Evolutionary conservation across 1,140 invertebrate genomes (phyloP).

Genomic region (Sogatella furcifera): DNA sequence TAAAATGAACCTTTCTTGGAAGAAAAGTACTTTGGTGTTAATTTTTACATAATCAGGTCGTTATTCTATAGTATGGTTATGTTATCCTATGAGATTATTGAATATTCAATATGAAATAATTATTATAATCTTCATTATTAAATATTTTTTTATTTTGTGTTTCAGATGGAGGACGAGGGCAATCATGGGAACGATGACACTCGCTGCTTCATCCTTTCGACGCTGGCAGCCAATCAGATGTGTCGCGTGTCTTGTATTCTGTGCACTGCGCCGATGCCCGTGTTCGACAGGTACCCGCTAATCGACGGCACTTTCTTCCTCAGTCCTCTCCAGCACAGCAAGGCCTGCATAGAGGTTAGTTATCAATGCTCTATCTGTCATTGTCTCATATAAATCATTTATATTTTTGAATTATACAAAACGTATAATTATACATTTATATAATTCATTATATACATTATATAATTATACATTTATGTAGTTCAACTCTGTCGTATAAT

Average conservation of each 20-base stretch:
- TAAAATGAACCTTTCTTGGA: no score
- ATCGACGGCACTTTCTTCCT: constrained; percentile 96
- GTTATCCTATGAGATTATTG: no score
- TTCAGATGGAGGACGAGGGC: constrained; percentile 93
- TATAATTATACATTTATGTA: no score
- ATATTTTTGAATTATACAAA: no score
- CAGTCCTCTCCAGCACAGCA: constrained; percentile 79
- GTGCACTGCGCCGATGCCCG: constrained; percentile 76
- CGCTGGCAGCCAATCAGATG: constrained; percentile 72
- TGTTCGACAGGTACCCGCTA: constrained; percentile 93
- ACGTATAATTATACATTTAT: no score
- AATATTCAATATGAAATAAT: no score
- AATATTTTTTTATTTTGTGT: constrained; percentile 28
- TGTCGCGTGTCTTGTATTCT: constrained; percentile 76
- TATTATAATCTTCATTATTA: background rate
- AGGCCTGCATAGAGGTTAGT: constrained; percentile 69
- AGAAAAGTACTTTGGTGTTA: no score
- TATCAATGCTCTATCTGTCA: background rate
- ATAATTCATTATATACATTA: no score
- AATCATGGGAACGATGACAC: constrained; percentile 96
- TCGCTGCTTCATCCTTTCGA: constrained; percentile 83
- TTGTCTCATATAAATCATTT: no score
- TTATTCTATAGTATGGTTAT: no score
- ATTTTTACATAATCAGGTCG: no score
- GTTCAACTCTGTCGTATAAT: no score